Evolutionary conservation across 2,113 vertebrate genomes (phyloP), one percentile per base, ranked within the genome.

Genomic region (Heterotis niloticus): DNA sequence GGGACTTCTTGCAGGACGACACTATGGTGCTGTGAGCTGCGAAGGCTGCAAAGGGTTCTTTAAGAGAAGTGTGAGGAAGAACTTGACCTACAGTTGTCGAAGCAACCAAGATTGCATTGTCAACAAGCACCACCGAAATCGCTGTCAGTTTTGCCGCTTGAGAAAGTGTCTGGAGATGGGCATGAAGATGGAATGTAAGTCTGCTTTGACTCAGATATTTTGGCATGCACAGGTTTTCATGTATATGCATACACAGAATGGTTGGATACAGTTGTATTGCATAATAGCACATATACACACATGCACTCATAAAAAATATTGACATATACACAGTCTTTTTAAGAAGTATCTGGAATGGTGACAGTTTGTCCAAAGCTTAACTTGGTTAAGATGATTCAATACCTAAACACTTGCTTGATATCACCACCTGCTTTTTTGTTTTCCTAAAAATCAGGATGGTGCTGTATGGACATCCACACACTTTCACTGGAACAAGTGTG

Each of bases 111-210:
- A 99, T 88, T 99, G 98, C 80, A 88, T 99, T 85, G 96, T 99
- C 92, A 99, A 99, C 91, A 99, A 99, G 83, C 98, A 99, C 83
- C 98, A 99, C 85, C 94, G 98, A 82, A 99, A 99, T 84, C 96
- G 97, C 85, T 99, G 98, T 89, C 98, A 99, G 86, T 99, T 97
- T 76, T 99, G 98, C 87, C 92, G 98, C 73, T 92, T 99, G 79
- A 96, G 92, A 83, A 99, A 99, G 90, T 99, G 98, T 87, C 88
- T 99, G 83, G 94, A 98, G 77, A 98, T 99, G 97, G 98, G 98
- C 90, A 99, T 99, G 98, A 98, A 98, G 88, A 99, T 97, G 88
- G 98, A 99, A 82, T 99, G 98, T 99, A 90, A 98, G 98, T 96
- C 23, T 78, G 28, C 4, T 26, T 14, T 5, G 26, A 73, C 13